Percentiles rank a stretch among this genome's conserved stretches.
Evolutionary conservation across 2,888 invertebrate genomes (phyloP).

Genomic region (Drosophila algonquin): DNA sequence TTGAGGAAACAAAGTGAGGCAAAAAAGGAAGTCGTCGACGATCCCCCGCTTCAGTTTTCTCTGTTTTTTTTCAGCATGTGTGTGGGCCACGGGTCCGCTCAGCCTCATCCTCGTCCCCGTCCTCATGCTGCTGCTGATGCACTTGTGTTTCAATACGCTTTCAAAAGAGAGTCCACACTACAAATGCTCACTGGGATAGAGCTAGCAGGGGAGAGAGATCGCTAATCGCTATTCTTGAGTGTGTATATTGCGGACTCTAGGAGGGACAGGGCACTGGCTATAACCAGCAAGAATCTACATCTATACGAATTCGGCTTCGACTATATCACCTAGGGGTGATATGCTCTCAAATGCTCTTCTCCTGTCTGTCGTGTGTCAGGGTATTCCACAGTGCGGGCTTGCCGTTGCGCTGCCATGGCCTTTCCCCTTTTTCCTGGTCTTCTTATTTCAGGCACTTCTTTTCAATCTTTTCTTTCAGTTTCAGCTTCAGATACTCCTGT

Average conservation of each 20-base stretch:
- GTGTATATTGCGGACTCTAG: too few relatives aligned
- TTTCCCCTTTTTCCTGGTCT: conserved; percentile 5
- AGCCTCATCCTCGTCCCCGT: neutral
- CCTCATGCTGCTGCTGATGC: neutral
- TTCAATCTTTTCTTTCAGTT: conserved; percentile 38
- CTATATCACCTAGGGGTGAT: too few relatives aligned
- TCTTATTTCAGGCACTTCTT: conserved; percentile 18
- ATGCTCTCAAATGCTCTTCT: neutral
- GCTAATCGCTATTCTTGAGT: too few relatives aligned
- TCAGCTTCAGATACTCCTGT: neutral
- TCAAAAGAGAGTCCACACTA: neutral
- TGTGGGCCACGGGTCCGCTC: neutral
- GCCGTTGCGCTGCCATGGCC: neutral
- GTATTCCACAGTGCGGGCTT: neutral
- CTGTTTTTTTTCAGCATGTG: neutral
- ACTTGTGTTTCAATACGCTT: neutral
- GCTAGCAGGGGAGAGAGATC: too few relatives aligned
- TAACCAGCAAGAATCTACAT: too few relatives aligned
- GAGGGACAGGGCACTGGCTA: too few relatives aligned
- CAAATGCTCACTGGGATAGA: too few relatives aligned
- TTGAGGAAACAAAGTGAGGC: conserved; percentile 70
- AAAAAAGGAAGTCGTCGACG: conserved; percentile 23
- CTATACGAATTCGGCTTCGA: too few relatives aligned
- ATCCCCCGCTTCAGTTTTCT: conserved; percentile 14
- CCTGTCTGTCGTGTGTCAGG: neutral